These are phyloP conservation scores for Cataglyphis altisquamis DNA, from an alignment of 2,888 invertebrate species.

Conservation along the genomic window DNA sequence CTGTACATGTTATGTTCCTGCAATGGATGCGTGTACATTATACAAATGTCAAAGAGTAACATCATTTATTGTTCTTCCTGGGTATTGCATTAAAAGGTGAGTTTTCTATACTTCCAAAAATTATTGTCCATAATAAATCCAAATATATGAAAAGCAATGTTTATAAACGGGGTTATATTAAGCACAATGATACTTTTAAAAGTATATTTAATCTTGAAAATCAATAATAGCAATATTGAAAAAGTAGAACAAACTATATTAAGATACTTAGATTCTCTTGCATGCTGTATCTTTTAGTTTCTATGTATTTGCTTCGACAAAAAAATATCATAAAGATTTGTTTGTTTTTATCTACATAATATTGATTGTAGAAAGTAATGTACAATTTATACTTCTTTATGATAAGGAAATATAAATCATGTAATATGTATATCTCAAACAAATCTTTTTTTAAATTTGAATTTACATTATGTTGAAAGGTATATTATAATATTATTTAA, in stretches of 20 bases:
- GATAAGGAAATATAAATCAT: neutral
- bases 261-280: constrained; percentile 11
- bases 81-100: constrained; percentile 81
- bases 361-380: neutral
- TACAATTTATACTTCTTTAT: neutral
- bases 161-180: neutral
- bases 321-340: constrained; percentile 3
- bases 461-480: constrained; percentile 28
- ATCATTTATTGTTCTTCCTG: constrained; percentile 83
- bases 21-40: constrained; percentile 71
- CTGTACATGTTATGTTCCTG: constrained; percentile 69
- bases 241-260: constrained; percentile 13
- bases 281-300: neutral
- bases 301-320: neutral
- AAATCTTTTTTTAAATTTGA: neutral
- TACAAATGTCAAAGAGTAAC: constrained; percentile 76
- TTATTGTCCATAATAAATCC: constrained; percentile 30
- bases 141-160: constrained; percentile 18
- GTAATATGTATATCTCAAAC: neutral
- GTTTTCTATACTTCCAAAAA: constrained; percentile 70
- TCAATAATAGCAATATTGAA: neutral
- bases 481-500: neutral
- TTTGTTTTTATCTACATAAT: neutral
- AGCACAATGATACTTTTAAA: neutral
- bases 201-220: constrained; percentile 25